phyloP scores from a whole-genome alignment of 1,140 invertebrate genomes.

The Oedothorax gibbosus region DNA sequence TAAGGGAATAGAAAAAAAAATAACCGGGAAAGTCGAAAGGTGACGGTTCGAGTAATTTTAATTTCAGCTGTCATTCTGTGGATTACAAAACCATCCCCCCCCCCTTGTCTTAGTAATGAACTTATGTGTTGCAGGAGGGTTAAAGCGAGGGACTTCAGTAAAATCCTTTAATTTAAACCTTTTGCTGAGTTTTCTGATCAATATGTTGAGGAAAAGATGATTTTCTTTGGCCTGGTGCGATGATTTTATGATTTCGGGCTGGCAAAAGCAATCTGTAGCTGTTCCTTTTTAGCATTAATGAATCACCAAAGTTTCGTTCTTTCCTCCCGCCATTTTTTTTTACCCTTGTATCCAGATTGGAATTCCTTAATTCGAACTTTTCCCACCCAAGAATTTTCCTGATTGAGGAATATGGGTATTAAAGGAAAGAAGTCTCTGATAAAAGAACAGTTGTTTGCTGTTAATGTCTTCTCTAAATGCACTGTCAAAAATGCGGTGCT shows the following conservation, averaged over 20 bases:
- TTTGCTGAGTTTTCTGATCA: conserved; percentile 45
- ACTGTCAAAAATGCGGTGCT: too few relatives aligned
- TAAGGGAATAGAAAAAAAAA: conserved; percentile 26
- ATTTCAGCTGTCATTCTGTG: conserved; percentile 60
- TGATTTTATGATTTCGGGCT: conserved; percentile 18
- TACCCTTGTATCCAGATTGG: conserved; percentile 33
- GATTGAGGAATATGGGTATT: conserved; percentile 39
- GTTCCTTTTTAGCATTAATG: conserved; percentile 57
- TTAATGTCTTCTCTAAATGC: too few relatives aligned
- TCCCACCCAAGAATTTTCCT: conserved; percentile 3
- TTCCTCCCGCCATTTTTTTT: background rate
- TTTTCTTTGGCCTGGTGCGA: conserved; percentile 14
- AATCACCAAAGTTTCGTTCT: conserved; percentile 43
- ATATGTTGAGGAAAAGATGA: conserved; percentile 23
- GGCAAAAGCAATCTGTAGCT: conserved; percentile 42
- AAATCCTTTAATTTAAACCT: conserved; percentile 61
- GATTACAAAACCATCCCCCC: conserved; percentile 43
- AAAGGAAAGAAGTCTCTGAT: background rate
- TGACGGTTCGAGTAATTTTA: conserved; percentile 61
- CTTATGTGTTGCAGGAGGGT: conserved; percentile 27
- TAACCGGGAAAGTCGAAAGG: conserved; percentile 49
- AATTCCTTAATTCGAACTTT: conserved; percentile 50
- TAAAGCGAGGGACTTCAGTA: background rate
- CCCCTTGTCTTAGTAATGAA: conserved; percentile 44
- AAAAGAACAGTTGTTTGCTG: too few relatives aligned